phyloP scores from a whole-genome alignment of 2,888 invertebrate species.

The Cryptophagus acutangulus region DNA sequence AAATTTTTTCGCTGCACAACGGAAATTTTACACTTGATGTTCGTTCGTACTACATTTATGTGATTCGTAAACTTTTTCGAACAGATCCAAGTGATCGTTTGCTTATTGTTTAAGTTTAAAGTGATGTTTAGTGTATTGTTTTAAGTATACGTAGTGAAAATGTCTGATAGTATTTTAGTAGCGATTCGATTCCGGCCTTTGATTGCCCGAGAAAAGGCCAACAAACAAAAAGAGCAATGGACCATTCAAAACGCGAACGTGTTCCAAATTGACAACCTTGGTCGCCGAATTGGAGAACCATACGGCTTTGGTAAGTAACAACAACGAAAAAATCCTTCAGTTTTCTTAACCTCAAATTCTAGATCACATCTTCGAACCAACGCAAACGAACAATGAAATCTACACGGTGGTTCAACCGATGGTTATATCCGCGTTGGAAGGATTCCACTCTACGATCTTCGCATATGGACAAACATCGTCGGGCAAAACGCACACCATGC shows the following conservation, averaged over 20 bases:
- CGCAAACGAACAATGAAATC: slow-evolving; percentile 56
- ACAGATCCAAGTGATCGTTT: too few species aligned
- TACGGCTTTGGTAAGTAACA: slow-evolving; percentile 47
- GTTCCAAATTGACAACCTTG: slow-evolving; percentile 52
- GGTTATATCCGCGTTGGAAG: slow-evolving; percentile 64
- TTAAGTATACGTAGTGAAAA: too few species aligned
- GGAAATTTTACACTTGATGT: too few species aligned
- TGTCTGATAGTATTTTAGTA: slow-evolving; percentile 62
- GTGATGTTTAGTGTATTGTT: too few species aligned
- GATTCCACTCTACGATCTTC: slow-evolving; percentile 83
- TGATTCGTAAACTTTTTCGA: too few species aligned
- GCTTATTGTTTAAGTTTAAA: too few species aligned
- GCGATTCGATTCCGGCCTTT: slow-evolving; percentile 69
- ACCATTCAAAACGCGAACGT: slow-evolving; percentile 57
- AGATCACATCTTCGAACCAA: slow-evolving; percentile 70
- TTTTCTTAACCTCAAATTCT: slow-evolving; percentile 36
- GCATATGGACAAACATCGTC: slow-evolving; percentile 91
- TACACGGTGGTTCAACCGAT: slow-evolving; percentile 69
- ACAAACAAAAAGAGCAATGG: slow-evolving; percentile 58
- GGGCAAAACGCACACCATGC: slow-evolving; percentile 82
- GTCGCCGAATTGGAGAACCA: slow-evolving; percentile 34
- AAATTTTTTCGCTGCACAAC: too few species aligned
- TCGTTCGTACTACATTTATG: too few species aligned
- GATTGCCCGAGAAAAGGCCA: slow-evolving; percentile 59
- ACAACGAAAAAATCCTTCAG: background rate